Evolutionary conservation across 2,888 invertebrate species (phyloP).

Genomic region (Drosophila nigritarsus): DNA sequence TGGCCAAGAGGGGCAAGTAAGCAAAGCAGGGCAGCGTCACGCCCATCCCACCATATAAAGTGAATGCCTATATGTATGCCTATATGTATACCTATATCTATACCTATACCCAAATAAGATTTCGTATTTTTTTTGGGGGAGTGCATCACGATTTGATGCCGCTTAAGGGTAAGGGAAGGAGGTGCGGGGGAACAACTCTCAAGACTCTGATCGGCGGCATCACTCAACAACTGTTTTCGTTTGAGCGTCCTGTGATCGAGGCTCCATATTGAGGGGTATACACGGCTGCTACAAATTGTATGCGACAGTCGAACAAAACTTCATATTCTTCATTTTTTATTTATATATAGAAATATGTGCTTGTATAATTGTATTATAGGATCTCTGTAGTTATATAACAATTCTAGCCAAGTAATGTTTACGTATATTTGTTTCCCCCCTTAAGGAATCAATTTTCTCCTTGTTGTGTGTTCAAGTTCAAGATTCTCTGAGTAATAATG

Average conservation of each 20-base stretch:
- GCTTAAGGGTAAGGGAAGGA: neutral
- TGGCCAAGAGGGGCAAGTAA: constrained; percentile 41
- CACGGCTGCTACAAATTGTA: too few relatives aligned
- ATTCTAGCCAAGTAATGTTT: too few relatives aligned
- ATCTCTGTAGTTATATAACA: neutral
- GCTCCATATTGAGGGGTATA: neutral
- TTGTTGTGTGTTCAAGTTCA: too few relatives aligned
- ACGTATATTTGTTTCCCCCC: neutral
- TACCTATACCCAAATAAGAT: constrained; percentile 12
- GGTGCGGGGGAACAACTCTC: constrained; percentile 10
- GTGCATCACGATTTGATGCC: constrained; percentile 40
- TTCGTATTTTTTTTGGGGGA: constrained; percentile 32
- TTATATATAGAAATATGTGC: neutral
- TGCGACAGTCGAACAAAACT: neutral
- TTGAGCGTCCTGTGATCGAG: constrained; percentile 9
- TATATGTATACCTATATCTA: constrained; percentile 14
- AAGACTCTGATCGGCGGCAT: constrained; percentile 36
- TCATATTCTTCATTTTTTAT: too few relatives aligned
- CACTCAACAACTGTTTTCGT: constrained; percentile 36
- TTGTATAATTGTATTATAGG: neutral
- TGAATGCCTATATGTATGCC: constrained; percentile 22
- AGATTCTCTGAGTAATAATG: too few relatives aligned
- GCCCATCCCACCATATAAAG: constrained; percentile 45
- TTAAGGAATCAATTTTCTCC: neutral
- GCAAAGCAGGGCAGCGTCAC: constrained; percentile 55